Evolutionary conservation across 2,797 vertebrate genomes (phyloP).

Genomic region (Eidolon dupreanum): DNA sequence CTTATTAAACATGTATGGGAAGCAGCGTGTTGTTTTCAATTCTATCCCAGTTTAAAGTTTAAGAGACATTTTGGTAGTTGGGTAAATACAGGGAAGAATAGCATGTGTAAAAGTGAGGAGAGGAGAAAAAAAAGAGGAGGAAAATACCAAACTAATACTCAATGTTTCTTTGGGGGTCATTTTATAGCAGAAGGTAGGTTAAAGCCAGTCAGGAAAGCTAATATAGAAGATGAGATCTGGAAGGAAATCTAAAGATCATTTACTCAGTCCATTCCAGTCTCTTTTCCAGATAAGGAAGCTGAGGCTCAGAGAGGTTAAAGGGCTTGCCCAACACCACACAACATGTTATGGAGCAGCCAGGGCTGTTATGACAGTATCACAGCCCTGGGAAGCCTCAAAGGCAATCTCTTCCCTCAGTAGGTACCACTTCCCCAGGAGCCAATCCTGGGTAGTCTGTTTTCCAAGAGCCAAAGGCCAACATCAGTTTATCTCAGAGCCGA

Average conservation of each 20-base stretch:
- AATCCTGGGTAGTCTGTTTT: neutral
- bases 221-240: neutral
- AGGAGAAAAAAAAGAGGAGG: neutral
- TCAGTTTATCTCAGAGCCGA: constrained; percentile 15
- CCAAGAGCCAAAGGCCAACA: neutral
- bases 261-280: neutral
- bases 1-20: constrained; percentile 37
- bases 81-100: neutral
- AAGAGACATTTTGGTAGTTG: neutral
- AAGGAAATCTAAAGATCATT: neutral
- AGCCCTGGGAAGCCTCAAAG: neutral
- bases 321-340: neutral
- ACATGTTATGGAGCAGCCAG: neutral
- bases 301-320: neutral
- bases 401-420: neutral
- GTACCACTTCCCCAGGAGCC: neutral
- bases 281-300: neutral
- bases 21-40: neutral
- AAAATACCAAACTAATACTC: neutral
- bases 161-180: neutral
- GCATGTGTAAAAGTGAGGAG: neutral
- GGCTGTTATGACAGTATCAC: neutral
- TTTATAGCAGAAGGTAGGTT: neutral
- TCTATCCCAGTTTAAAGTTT: neutral
- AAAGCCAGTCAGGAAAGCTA: neutral